phyloP scores from a whole-genome alignment of 1,140 invertebrate species.

The Carposina sasakii region DNA sequence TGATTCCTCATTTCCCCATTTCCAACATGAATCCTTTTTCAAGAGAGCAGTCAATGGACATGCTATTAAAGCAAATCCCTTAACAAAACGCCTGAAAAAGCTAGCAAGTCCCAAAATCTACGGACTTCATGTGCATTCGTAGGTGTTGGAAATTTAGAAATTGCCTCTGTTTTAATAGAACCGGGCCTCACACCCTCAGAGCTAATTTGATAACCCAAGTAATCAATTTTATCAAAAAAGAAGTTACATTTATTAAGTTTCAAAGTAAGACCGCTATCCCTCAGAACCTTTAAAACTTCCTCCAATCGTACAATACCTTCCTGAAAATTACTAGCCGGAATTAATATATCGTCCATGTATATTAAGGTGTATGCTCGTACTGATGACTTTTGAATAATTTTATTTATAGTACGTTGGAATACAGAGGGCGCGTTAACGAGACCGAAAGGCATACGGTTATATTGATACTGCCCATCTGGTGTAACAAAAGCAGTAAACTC shows the following conservation, averaged over 20 bases:
- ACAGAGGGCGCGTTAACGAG: not conserved
- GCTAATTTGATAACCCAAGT: constrained; percentile 27
- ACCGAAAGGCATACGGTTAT: not conserved
- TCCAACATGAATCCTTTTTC: constrained; percentile 19
- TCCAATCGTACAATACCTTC: constrained; percentile 26
- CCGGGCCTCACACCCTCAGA: constrained; percentile 23
- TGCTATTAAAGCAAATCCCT: constrained; percentile 24
- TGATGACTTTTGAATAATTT: not conserved
- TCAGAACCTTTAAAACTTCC: constrained; percentile 24
- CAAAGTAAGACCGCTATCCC: constrained; percentile 24
- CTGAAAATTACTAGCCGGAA: constrained; percentile 23
- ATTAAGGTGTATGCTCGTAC: constrained; percentile 25
- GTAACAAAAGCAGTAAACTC: not conserved
- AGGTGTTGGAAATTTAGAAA: constrained; percentile 11
- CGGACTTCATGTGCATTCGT: constrained; percentile 25
- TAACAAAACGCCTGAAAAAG: constrained; percentile 38
- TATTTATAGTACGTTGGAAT: constrained; percentile 7
- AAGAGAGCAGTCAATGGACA: constrained; percentile 22
- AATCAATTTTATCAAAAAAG: constrained; percentile 24
- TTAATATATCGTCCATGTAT: constrained; percentile 16
- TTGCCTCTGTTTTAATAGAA: constrained; percentile 21
- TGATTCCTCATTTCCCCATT: constrained; percentile 11
- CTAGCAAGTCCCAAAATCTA: constrained; percentile 30
- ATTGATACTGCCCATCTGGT: not conserved
- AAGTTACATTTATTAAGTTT: constrained; percentile 37